Evolutionary conservation across 2,797 vertebrate genomes (phyloP).

Genomic region (Microctenopoma lineatum): DNA sequence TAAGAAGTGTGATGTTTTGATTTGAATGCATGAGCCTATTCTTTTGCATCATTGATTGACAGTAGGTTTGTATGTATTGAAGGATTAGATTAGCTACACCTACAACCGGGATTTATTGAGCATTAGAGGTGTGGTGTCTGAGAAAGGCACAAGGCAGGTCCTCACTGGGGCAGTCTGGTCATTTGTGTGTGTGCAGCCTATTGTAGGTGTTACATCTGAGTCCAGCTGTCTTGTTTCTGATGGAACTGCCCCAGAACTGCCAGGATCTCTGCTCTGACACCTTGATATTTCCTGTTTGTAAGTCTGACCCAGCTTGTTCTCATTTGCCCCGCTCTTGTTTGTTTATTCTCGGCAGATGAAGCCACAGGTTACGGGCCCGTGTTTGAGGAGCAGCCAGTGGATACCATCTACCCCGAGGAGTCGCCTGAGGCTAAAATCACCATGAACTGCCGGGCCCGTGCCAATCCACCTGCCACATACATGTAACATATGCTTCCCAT

Average conservation of each 20-base stretch:
- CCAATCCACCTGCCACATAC: conserved; percentile 91
- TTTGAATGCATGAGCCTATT: conserved; percentile 38
- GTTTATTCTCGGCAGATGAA: conserved; percentile 84
- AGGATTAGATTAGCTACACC: conserved; percentile 25
- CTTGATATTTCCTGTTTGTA: conserved; percentile 37
- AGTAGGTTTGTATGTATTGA: conserved; percentile 29
- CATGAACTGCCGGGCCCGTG: conserved; percentile 92
- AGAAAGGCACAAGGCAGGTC: conserved; percentile 19
- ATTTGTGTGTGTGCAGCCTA: not conserved
- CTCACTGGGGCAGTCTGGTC: conserved; percentile 9
- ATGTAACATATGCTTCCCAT: conserved; percentile 85
- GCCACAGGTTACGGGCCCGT: conserved; percentile 92
- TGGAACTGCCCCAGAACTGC: conserved; percentile 54
- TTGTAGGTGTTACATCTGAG: conserved; percentile 30
- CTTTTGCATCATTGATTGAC: conserved; percentile 8
- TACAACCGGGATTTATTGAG: conserved; percentile 6
- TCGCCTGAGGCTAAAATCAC: conserved; percentile 93
- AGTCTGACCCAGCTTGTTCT: conserved; percentile 27
- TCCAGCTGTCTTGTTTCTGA: conserved; percentile 43
- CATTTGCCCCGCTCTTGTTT: conserved; percentile 40
- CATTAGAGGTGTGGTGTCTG: conserved; percentile 5
- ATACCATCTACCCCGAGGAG: conserved; percentile 97
- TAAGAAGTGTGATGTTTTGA: conserved; percentile 33
- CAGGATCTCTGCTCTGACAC: conserved; percentile 41
- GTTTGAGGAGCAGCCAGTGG: conserved; percentile 96